These are phyloP conservation scores for Salticus scenicus DNA, from an alignment of 2,888 invertebrate species.

Conservation along the genomic window DNA sequence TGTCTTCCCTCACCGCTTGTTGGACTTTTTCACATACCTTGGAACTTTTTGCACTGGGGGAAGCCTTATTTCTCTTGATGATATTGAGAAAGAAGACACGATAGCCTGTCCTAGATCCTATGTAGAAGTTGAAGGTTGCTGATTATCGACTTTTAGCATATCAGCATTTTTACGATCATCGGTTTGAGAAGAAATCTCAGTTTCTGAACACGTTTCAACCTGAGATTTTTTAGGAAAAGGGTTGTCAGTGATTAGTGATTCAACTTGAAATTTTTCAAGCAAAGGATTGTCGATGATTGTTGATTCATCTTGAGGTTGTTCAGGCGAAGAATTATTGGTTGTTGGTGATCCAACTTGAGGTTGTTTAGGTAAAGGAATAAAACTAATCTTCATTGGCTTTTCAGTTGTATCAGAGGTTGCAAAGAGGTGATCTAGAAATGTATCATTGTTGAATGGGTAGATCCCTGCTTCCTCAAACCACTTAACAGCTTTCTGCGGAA, in stretches of 20 bases:
- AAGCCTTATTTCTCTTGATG: too few species aligned
- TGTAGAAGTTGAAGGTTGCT: slow-evolving; percentile 6
- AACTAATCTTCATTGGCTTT: background rate
- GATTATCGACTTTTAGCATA: background rate
- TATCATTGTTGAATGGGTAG: too few species aligned
- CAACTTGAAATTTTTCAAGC: too few species aligned
- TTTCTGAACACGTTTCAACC: slow-evolving; percentile 14
- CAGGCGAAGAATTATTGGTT: background rate
- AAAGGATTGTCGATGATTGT: too few species aligned
- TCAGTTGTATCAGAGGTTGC: background rate
- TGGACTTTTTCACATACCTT: background rate
- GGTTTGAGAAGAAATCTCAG: slow-evolving; percentile 1
- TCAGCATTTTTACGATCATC: background rate
- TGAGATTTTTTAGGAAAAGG: background rate
- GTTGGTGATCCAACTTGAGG: background rate
- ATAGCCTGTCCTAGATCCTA: background rate
- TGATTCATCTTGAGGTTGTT: background rate
- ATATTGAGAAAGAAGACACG: slow-evolving; percentile 13
- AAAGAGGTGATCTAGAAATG: background rate
- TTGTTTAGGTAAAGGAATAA: too few species aligned
- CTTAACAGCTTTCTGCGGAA: slow-evolving; percentile 6
- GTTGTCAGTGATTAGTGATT: background rate
- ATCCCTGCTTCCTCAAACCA: slow-evolving; percentile 9
- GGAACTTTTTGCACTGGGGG: too few species aligned
- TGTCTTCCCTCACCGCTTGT: background rate